Conservation (phyloP, 2,797 vertebrate genomes). For the Enteromius paludinosus region DNA sequence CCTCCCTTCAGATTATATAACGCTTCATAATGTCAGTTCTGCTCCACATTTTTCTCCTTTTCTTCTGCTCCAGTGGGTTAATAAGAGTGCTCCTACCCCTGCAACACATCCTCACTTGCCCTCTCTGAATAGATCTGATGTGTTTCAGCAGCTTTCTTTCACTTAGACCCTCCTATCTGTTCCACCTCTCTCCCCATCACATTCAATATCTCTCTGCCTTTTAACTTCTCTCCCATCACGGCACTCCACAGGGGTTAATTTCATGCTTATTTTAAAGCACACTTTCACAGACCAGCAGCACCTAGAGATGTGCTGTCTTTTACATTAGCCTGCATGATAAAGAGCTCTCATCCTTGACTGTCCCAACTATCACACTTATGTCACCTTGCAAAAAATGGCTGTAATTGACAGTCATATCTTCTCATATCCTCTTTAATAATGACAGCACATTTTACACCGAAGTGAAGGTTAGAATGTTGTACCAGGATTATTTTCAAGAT, state of each 20-base stretch:
- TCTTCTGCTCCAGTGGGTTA: conserved; percentile 1
- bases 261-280: conserved; percentile 10
- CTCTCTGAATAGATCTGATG: background rate
- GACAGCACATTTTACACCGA: background rate
- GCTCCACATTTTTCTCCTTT: background rate
- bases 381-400: background rate
- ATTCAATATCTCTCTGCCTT: conserved; percentile 4
- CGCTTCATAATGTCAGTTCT: background rate
- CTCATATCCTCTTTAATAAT: background rate
- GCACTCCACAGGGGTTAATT: conserved; percentile 1
- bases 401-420: background rate
- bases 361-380: background rate
- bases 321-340: conserved; percentile 1
- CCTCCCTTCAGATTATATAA: conserved; percentile 2
- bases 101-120: background rate
- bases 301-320: background rate
- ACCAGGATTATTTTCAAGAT: background rate
- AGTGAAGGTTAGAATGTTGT: background rate
- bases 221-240: background rate
- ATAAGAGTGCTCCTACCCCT: background rate
- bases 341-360: background rate
- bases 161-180: background rate
- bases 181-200: background rate
- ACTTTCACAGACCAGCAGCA: conserved; percentile 2
- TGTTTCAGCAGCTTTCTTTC: background rate